Percentiles rank a stretch among this genome's conserved stretches.
Conservation (phyloP, 2,797 vertebrate genomes). For the Spinus olivaceus region DNA sequence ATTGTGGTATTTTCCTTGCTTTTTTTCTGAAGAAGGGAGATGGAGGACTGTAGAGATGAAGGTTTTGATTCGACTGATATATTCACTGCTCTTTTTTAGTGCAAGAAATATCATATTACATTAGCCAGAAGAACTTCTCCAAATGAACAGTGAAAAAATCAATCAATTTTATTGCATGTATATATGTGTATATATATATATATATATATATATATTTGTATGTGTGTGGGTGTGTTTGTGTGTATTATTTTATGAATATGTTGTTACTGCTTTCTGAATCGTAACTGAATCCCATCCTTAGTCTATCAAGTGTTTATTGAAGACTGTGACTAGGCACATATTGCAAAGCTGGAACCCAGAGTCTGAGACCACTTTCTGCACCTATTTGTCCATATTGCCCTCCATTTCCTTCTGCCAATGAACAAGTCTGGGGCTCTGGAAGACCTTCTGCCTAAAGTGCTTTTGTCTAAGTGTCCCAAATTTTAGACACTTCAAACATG, state of each 20-base stretch:
- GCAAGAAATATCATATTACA: not conserved
- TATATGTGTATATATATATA: too few relatives aligned
- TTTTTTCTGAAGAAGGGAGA: not conserved
- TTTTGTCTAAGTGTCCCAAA: not conserved
- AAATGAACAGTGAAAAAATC: not conserved
- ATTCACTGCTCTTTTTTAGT: not conserved
- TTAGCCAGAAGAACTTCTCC: not conserved
- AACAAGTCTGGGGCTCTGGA: not conserved
- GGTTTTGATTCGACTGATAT: not conserved
- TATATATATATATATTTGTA: too few relatives aligned
- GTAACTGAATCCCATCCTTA: not conserved
- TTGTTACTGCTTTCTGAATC: not conserved
- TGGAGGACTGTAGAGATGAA: not conserved
- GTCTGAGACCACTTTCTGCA: not conserved
- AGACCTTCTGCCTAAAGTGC: not conserved
- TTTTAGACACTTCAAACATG: not conserved
- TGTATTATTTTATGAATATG: not conserved
- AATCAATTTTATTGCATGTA: not conserved
- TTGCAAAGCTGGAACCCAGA: not conserved
- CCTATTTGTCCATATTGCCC: not conserved
- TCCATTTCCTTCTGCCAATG: not conserved
- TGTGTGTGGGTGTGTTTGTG: rapidly evolving
- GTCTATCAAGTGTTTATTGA: not conserved
- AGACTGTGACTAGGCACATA: not conserved
- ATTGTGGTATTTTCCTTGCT: not conserved